A percentile compares a stretch with the other conserved stretches of the same genome.
These are phyloP conservation scores for Aurelia aurita complex sp. Pacific DNA, from an alignment of 30 jellyfish, hydroid and myxozoan genomes.

Conservation along the genomic window DNA sequence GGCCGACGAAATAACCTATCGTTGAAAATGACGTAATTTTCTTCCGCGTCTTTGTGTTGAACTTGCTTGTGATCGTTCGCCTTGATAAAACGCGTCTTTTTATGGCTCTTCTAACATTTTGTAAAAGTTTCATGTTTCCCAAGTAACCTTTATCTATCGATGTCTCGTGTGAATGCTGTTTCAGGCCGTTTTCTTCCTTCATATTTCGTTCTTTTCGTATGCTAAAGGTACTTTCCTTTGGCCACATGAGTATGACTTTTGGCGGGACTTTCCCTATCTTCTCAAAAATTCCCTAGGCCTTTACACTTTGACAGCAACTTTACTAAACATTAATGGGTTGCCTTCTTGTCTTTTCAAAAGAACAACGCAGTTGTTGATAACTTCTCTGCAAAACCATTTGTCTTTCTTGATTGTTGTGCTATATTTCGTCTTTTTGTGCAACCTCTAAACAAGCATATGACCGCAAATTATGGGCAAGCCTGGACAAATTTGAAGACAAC, in stretches of 20 bases:
- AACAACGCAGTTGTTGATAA: no score
- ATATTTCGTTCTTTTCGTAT: neutral
- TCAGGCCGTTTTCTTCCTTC: neutral
- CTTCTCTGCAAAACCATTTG: neutral
- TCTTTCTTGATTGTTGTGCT: neutral
- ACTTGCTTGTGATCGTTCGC: neutral
- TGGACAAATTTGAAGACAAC: neutral
- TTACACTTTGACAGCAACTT: no score
- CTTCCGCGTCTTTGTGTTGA: neutral
- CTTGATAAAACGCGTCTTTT: neutral
- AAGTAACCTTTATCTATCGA: neutral
- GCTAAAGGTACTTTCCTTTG: no score
- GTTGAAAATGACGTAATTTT: neutral
- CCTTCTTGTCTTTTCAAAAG: no score
- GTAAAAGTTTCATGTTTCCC: neutral
- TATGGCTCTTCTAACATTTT: neutral
- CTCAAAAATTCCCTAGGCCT: no score
- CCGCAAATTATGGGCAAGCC: slow-evolving; percentile 37
- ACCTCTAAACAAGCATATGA: neutral
- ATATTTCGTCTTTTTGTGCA: neutral
- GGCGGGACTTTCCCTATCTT: no score
- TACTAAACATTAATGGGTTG: no score
- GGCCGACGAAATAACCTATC: neutral
- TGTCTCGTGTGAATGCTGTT: no score
- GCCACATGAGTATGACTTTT: no score